Base-by-base conservation (phyloP, 2,113 vertebrate species). In the Nipponia nippon region DNA sequence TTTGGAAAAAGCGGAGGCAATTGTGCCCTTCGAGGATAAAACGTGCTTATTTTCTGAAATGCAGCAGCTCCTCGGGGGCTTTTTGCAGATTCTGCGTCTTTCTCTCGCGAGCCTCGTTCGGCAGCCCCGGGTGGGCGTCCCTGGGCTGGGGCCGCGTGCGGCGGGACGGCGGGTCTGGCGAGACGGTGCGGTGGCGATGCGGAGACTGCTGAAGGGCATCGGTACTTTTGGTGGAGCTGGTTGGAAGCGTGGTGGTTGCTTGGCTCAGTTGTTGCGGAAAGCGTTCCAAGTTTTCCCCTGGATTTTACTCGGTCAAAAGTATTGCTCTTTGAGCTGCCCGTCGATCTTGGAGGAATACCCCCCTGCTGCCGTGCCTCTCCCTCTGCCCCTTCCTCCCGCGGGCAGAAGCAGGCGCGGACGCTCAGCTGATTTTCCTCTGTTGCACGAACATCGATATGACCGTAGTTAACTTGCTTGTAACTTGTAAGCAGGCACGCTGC, bases 361-460 rank as follows among this genome's bases (percentile, higher is more conserved):
- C 9, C 11, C 4, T 2, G 5, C 6, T 11, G 42, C 62, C 2
- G 3, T 13, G 32, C 62, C 34, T 21, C 44, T 18, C n/a, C 36
- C 52, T 50, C 29, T 29, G 46, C 36, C 34, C 27, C 27, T 25
- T 67, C 15, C 17, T 30, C 16, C 58, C 4, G 6, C 38, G 30
- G 27, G 17, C 19, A 9, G 52, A 8, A 38, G 46, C 21, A 4
- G 16, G 42, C 0, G 4, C 3, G 2, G 40, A 0, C 1, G 15
- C 23, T 32, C 4, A 4, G 21, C 63, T 10, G 62, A 2, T 26
- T 46, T 52, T 38, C 34, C 34, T 44, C 15, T 11, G 55, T 13
- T 0, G 3, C 2, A 0, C 0, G 11, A 11, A 3, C 14, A 1
- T 11, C 0, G 0, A 0, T 40, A 3, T 0, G 10, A 4, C 36